phyloP scores from a whole-genome alignment of 2,888 invertebrate genomes.

The Habroteleia sp. region DNA sequence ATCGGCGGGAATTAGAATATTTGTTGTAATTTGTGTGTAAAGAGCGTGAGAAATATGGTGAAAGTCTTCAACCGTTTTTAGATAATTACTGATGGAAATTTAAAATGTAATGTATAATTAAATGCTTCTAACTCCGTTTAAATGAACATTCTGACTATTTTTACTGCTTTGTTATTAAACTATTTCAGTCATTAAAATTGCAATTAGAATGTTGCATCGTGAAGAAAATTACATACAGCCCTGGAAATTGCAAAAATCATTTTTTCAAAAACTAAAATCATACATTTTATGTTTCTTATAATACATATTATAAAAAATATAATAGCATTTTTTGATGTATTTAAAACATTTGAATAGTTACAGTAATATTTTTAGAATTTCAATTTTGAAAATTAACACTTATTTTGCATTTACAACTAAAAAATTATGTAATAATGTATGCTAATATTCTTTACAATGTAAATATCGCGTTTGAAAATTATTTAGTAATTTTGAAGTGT shows the following conservation, averaged over 20 bases:
- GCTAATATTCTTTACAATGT: too few species aligned
- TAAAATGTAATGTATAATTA: constrained; percentile 37
- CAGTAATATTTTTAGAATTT: too few species aligned
- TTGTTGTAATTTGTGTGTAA: constrained; percentile 54
- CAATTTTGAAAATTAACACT: background rate
- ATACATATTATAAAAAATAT: too few species aligned
- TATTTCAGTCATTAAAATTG: constrained; percentile 6
- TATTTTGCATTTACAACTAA: too few species aligned
- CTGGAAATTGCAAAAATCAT: too few species aligned
- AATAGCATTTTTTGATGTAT: too few species aligned
- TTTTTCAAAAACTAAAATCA: too few species aligned
- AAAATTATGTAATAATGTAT: too few species aligned
- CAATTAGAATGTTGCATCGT: background rate
- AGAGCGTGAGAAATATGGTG: constrained; percentile 58
- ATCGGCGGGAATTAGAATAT: constrained; percentile 49
- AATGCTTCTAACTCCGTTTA: constrained; percentile 9
- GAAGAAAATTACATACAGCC: too few species aligned
- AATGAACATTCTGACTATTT: constrained; percentile 7
- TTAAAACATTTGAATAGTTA: too few species aligned
- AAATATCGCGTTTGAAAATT: too few species aligned
- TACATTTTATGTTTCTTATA: too few species aligned
- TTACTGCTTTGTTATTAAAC: constrained; percentile 8
- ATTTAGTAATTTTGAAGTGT: constrained; percentile 3
- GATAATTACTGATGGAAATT: constrained; percentile 50
- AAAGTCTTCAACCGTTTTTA: constrained; percentile 51